These are phyloP conservation scores for Agrochola lychnidis DNA, from an alignment of 2,888 invertebrate genomes.

Conservation along the genomic window DNA sequence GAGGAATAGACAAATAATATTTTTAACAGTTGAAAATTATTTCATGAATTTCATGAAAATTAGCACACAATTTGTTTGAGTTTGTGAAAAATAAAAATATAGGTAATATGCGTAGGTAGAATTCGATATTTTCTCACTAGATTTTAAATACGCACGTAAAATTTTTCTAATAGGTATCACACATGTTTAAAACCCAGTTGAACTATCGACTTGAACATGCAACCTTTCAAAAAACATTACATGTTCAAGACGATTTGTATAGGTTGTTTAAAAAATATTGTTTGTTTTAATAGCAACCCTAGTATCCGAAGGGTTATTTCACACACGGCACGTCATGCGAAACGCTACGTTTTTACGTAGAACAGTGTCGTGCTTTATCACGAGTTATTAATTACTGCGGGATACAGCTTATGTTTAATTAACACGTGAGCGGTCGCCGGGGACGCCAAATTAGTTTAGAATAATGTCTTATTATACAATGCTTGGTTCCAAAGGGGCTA, in stretches of 20 bases:
- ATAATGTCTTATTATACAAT: conserved; percentile 28
- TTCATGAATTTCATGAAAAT: background rate
- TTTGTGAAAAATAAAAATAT: background rate
- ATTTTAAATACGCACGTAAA: background rate
- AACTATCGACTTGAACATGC: background rate
- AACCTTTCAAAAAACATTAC: background rate
- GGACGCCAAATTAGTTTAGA: conserved; percentile 63
- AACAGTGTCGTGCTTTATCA: conserved; percentile 58
- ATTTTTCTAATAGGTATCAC: background rate
- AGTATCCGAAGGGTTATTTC: conserved; percentile 27
- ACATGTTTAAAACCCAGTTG: background rate
- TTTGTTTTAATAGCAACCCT: conserved; percentile 50
- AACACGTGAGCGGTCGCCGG: conserved; percentile 59
- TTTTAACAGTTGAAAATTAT: background rate
- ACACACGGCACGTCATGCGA: conserved; percentile 60
- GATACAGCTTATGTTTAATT: conserved; percentile 62
- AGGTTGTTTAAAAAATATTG: background rate
- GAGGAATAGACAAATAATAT: background rate
- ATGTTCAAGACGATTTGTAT: too few species aligned
- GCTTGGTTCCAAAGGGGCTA: conserved; percentile 18
- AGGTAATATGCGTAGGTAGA: too few species aligned
- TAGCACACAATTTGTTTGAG: background rate
- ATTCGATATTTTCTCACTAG: background rate
- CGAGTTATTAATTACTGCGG: conserved; percentile 61
- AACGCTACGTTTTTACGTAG: conserved; percentile 55